phyloP scores from a whole-genome alignment of 2,888 invertebrate species.

The Chloroclystis v-ata region DNA sequence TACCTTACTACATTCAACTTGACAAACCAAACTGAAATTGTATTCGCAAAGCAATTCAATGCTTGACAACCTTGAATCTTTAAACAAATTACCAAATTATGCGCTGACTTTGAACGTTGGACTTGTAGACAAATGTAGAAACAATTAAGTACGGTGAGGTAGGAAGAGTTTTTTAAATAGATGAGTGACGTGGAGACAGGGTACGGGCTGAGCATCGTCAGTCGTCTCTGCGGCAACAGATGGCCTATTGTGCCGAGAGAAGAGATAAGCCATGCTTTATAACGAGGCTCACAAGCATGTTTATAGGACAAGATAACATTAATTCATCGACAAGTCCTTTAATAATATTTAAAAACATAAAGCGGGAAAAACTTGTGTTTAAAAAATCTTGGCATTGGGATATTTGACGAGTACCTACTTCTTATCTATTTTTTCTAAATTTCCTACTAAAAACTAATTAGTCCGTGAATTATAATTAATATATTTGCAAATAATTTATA shows the following conservation, averaged over 20 bases:
- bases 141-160: conserved; percentile 9
- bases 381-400: too few relatives aligned
- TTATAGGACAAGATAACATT: conserved; percentile 4
- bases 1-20: neutral
- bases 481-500: too few relatives aligned
- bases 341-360: too few relatives aligned
- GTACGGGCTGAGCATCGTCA: conserved; percentile 48
- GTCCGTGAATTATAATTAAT: too few relatives aligned
- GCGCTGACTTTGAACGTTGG: conserved; percentile 3
- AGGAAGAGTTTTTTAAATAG: conserved; percentile 17
- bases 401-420: too few relatives aligned
- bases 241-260: conserved; percentile 55
- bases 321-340: neutral
- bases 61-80: neutral
- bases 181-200: conserved; percentile 16
- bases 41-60: neutral
- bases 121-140: neutral
- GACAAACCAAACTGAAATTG: neutral
- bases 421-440: too few relatives aligned
- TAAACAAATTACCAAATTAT: conserved; percentile 1
- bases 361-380: too few relatives aligned
- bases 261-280: conserved; percentile 57
- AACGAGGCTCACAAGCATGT: conserved; percentile 1
- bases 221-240: conserved; percentile 54
- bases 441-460: too few relatives aligned